Evolutionary conservation across 1,140 invertebrate species (phyloP).

Genomic region (Cryptotermes secundus): DNA sequence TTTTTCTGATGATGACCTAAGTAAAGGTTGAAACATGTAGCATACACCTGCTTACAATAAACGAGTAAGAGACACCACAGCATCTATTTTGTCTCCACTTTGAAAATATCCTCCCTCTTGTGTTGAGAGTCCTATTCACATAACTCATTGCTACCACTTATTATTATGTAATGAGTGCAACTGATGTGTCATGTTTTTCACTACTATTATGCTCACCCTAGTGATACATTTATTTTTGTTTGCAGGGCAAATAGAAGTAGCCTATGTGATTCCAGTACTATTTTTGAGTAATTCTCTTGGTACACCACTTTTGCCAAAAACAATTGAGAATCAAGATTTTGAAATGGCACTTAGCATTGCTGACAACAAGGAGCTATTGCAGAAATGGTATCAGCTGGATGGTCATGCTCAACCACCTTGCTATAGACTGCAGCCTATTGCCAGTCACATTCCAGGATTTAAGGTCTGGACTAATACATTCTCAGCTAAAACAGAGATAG

Average conservation of each 20-base stretch:
- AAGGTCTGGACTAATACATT: constrained; percentile 41
- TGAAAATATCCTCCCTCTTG: too few relatives aligned
- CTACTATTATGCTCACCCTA: too few relatives aligned
- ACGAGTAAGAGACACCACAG: too few relatives aligned
- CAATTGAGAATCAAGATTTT: constrained; percentile 74
- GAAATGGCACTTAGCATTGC: constrained; percentile 66
- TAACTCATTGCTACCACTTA: too few relatives aligned
- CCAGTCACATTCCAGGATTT: constrained; percentile 55
- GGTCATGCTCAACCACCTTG: constrained; percentile 69
- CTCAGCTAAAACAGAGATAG: neutral
- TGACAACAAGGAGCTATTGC: constrained; percentile 58
- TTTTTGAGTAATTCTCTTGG: constrained; percentile 74
- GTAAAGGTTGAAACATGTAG: too few relatives aligned
- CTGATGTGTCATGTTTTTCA: too few relatives aligned
- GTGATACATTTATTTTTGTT: neutral
- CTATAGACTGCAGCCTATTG: constrained; percentile 66
- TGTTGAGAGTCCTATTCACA: too few relatives aligned
- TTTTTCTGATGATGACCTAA: too few relatives aligned
- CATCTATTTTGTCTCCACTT: too few relatives aligned
- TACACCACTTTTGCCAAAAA: constrained; percentile 71
- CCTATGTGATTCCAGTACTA: constrained; percentile 70
- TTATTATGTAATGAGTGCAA: too few relatives aligned
- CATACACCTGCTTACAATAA: too few relatives aligned
- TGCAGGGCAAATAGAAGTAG: constrained; percentile 66
- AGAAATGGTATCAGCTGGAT: constrained; percentile 70